These are phyloP conservation scores for Lutraria lutraria DNA, from an alignment of 2,888 invertebrate species.

Conservation along the genomic window DNA sequence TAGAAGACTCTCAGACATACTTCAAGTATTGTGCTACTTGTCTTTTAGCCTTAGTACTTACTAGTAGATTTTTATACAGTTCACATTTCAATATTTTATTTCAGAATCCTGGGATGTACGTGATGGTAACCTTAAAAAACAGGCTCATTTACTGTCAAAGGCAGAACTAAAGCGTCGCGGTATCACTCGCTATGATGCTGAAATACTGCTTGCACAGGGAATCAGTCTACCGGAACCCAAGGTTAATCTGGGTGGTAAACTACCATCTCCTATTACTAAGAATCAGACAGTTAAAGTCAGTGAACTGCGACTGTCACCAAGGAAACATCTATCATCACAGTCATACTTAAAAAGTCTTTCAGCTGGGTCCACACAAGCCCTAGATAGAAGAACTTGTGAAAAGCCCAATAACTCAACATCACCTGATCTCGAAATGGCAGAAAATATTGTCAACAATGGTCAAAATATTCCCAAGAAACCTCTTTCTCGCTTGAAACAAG, in stretches of 20 bases:
- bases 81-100: neutral
- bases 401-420: conserved; percentile 46
- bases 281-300: conserved; percentile 63
- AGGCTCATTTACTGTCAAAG: conserved; percentile 83
- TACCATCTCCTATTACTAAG: conserved; percentile 49
- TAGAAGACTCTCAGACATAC: too few relatives aligned
- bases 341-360: conserved; percentile 59
- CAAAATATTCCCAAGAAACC: conserved; percentile 29
- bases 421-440: conserved; percentile 37
- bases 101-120: conserved; percentile 84
- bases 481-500: neutral
- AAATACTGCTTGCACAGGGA: conserved; percentile 85
- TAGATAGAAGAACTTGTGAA: conserved; percentile 34
- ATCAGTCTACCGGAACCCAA: conserved; percentile 82
- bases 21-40: too few relatives aligned
- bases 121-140: conserved; percentile 83
- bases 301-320: conserved; percentile 63
- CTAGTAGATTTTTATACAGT: too few relatives aligned
- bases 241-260: conserved; percentile 70
- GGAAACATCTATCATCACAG: conserved; percentile 68
- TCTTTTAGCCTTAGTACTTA: too few relatives aligned
- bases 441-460: conserved; percentile 37
- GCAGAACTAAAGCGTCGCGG: conserved; percentile 84
- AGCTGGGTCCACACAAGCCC: conserved; percentile 2
- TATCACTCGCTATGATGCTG: conserved; percentile 86